These are phyloP conservation scores for Diachrysia chrysitis DNA, from an alignment of 2,888 invertebrate species.

Conservation along the genomic window DNA sequence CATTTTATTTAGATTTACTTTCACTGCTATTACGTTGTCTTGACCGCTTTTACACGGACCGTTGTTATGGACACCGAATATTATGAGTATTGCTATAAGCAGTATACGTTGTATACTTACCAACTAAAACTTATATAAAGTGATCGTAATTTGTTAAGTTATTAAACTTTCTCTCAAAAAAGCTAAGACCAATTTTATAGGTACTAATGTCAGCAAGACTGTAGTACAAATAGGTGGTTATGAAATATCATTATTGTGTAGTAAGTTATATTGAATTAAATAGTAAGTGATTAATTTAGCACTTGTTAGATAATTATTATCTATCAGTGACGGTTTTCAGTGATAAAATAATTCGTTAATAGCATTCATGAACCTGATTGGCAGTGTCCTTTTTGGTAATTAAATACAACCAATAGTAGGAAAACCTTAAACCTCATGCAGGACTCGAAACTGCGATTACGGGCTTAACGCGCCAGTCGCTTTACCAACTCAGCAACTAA, in stretches of 20 bases:
- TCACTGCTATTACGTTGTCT: neutral
- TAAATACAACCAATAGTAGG: too few relatives aligned
- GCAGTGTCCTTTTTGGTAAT: too few relatives aligned
- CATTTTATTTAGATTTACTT: constrained; percentile 1
- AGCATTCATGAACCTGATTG: neutral
- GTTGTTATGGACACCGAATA: neutral
- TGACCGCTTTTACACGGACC: neutral
- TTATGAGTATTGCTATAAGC: neutral
- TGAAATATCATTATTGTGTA: too few relatives aligned
- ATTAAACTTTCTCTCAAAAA: neutral
- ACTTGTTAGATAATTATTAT: neutral
- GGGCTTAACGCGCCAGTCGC: too few relatives aligned
- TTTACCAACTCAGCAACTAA: too few relatives aligned
- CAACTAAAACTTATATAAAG: too few relatives aligned
- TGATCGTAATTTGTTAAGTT: neutral
- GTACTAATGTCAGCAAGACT: too few relatives aligned
- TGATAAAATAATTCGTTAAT: neutral
- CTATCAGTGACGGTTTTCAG: neutral
- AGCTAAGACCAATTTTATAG: too few relatives aligned
- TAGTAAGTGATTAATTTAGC: neutral
- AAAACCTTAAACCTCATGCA: too few relatives aligned
- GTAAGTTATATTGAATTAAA: neutral
- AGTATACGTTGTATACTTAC: neutral
- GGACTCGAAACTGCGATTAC: too few relatives aligned
- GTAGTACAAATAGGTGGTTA: too few relatives aligned